phyloP scores from a whole-genome alignment of 1,140 invertebrate species.

The Drosophila yakuba region DNA sequence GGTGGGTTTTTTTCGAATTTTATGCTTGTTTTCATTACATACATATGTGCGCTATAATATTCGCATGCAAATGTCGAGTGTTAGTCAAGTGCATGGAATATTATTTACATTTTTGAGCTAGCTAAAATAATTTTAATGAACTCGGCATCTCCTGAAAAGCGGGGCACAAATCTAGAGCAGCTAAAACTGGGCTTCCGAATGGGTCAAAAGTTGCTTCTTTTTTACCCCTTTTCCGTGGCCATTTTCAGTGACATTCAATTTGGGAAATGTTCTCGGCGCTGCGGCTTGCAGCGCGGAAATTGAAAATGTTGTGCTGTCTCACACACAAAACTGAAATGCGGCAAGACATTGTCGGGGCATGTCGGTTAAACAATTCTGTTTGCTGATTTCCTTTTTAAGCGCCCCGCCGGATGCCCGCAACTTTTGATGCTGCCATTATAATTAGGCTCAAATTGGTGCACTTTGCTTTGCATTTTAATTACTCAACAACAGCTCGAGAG shows the following conservation, averaged over 20 bases:
- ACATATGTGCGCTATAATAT: constrained; percentile 55
- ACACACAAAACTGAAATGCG: constrained; percentile 37
- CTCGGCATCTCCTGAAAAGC: constrained; percentile 12
- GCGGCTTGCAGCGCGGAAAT: constrained; percentile 70
- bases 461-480: constrained; percentile 67
- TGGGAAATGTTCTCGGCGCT: constrained; percentile 55
- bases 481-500: constrained; percentile 44
- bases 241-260: constrained; percentile 74
- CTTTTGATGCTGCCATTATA: constrained; percentile 43
- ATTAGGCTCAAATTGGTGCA: constrained; percentile 60
- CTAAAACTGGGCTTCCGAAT: background rate
- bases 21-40: constrained; percentile 20
- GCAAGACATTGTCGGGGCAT: constrained; percentile 26
- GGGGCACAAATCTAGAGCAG: constrained; percentile 62
- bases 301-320: constrained; percentile 69
- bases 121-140: constrained; percentile 66
- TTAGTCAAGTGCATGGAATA: constrained; percentile 50
- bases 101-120: constrained; percentile 42
- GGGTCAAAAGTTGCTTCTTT: constrained; percentile 14
- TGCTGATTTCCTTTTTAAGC: constrained; percentile 25
- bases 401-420: background rate
- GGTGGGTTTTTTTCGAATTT: constrained; percentile 17
- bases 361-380: constrained; percentile 44
- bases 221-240: constrained; percentile 13
- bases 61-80: constrained; percentile 50